Percentiles rank a stretch among this genome's conserved stretches.
These are phyloP conservation scores for Keiferia lycopersicella DNA, from an alignment of 2,888 invertebrate species.

Conservation along the genomic window DNA sequence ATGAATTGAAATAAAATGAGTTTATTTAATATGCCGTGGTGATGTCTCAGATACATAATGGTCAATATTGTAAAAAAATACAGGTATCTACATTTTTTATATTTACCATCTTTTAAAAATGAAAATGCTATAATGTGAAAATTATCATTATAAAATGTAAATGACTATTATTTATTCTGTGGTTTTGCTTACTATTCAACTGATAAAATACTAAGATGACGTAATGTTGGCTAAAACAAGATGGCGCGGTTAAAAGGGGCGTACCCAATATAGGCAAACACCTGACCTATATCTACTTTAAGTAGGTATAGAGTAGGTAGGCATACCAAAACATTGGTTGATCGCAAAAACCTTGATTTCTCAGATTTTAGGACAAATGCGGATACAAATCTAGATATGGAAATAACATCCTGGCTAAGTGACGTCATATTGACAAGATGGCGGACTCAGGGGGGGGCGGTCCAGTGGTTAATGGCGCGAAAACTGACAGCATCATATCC, in stretches of 20 bases:
- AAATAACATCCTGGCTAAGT: background rate
- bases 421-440: slow-evolving; percentile 58
- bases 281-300: background rate
- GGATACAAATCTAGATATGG: background rate
- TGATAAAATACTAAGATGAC: background rate
- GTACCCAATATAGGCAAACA: background rate
- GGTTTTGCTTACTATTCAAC: too few species aligned
- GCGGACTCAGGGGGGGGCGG: slow-evolving; percentile 47
- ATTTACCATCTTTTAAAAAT: too few species aligned
- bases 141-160: too few species aligned
- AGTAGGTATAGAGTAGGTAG: too few species aligned
- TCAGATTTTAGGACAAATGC: background rate
- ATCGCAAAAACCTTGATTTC: background rate
- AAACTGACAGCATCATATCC: slow-evolving; percentile 81
- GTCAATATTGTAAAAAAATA: too few species aligned
- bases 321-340: background rate
- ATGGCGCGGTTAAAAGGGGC: slow-evolving; percentile 1
- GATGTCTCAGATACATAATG: background rate
- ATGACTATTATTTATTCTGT: too few species aligned
- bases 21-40: background rate
- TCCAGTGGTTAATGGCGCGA: slow-evolving; percentile 78
- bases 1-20: background rate
- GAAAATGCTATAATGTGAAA: too few species aligned
- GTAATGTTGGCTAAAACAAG: background rate
- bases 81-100: too few species aligned